Base-by-base conservation (phyloP, 2,113 vertebrate genomes). In the Aix galericulata region DNA sequence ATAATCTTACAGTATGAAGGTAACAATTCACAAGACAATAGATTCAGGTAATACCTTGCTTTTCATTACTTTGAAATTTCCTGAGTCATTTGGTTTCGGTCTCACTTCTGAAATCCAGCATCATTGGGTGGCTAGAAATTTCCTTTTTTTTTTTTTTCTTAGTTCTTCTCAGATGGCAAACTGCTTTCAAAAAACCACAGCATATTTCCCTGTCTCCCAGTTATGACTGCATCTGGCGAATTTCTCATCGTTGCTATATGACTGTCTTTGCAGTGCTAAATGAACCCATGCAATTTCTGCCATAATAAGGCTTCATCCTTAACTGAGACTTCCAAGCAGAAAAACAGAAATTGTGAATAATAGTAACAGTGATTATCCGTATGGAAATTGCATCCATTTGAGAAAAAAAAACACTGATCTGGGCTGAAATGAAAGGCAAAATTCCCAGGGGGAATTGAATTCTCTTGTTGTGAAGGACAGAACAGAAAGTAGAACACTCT, bases 1-100 rank as follows among this genome's bases (percentile, higher is more conserved):
- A 88, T 72, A 92, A 92, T 26, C 75, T 84, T 94, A 68, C 55
- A 91, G 46, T 81, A 86, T 95, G 69, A 96, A 90, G 86, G 92
- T 93, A 94, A 36, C 75, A 60, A 3, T 82, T 81, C 91, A 89
- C 72, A 93, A 90, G 64, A 86, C 67, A 48, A 91, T 78, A 95
- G 34, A 82, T 73, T 73, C 86, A 66, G 73, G 76, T 69, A 93
- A 86, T 91, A 91, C 79, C 88, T 91, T 89, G 74, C 42, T 96
- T 97, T 97, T 95, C 94, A 96, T 97, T 96, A 91, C 72, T 86
- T 72, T 86, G 75, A 91, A 84, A 79, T 89, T 92, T 91, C 89
- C 86, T 78, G 73, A 92, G 86, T 77, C 67, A 91, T 95, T 92
- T 94, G 74, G 95, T 94, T 96, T 96, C 95, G 94, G 16, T 95